Base-by-base conservation (phyloP, 2,888 invertebrate genomes). In the Cephus rjabovi region DNA sequence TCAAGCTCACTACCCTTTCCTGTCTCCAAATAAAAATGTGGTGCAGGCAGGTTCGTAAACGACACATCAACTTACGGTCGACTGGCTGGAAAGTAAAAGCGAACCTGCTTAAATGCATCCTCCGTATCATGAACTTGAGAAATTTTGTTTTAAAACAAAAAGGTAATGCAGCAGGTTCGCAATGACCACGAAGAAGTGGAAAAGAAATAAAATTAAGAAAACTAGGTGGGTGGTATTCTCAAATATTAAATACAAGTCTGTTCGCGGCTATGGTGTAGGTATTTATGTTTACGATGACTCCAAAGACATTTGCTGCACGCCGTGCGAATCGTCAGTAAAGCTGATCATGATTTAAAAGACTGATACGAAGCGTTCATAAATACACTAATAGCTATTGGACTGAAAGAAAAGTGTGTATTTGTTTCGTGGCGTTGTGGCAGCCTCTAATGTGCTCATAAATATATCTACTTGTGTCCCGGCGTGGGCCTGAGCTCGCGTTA, bases 1-100 rank as follows among this genome's bases (percentile, higher is more conserved):
- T 74, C 74, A 74, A 74, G 74, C 34, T 34, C 30, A 30, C 74
- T 74, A 34, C 74, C 74, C 74, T 74, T 34, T 74, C 74, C 74
- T 34, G 74, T 74, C 74, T 23, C 35, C 56, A 23, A 56, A 56
- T 56, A 56, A 56, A 56, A 56, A 56, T 56, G 23, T 9, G 23
- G 15, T 23, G 6, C 56, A 56, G 23, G 56, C 23, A 23, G 23
- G 56, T 56, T 23, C 56, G 23, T 23, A 56, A 56, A 56, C 23
- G 9, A 56, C 23, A 23, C 56, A 23, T 56, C 56, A 56, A 56
- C 56, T 56, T 56, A 23, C 56, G 23, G 23, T 56, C 6, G 56
- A 56, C 56, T 56, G 4, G 56, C 23, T 56, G 23, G 9, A 56
- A 9, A 56, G 56, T 56, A 56, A 56, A 56, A 56, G 56, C 23